Evolutionary conservation across 2,113 vertebrate species (phyloP).

Genomic region (Crotalus tigris): DNA sequence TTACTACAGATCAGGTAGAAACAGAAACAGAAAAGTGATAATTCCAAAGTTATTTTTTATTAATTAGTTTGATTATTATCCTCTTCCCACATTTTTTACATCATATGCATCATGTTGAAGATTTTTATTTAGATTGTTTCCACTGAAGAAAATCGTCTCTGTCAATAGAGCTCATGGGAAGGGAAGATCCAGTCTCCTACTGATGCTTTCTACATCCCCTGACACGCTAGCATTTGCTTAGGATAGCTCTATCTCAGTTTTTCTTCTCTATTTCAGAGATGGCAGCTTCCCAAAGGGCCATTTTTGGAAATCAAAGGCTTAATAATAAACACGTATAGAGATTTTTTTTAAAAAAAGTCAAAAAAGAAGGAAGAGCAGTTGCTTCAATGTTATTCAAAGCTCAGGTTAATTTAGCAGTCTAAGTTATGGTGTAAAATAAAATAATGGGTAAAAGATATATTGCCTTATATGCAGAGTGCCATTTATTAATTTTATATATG

Average conservation of each 20-base stretch:
- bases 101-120: not conserved
- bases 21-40: not conserved
- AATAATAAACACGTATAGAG: not conserved
- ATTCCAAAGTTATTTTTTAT: not conserved
- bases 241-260: not conserved
- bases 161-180: not conserved
- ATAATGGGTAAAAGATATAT: not conserved
- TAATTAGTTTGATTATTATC: not conserved
- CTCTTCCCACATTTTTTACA: not conserved
- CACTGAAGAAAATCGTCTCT: not conserved
- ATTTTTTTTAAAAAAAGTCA: not conserved
- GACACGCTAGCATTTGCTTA: not conserved
- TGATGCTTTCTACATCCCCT: not conserved
- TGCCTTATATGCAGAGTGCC: not conserved
- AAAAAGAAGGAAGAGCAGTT: not conserved
- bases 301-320: not conserved
- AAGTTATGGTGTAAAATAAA: not conserved
- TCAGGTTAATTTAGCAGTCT: not conserved
- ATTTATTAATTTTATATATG: not conserved
- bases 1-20: not conserved
- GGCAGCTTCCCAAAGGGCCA: not conserved
- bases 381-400: not conserved
- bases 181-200: not conserved
- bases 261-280: not conserved
- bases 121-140: not conserved